These are phyloP conservation scores for Clanis bilineata DNA, from an alignment of 2,888 invertebrate species.

Conservation along the genomic window DNA sequence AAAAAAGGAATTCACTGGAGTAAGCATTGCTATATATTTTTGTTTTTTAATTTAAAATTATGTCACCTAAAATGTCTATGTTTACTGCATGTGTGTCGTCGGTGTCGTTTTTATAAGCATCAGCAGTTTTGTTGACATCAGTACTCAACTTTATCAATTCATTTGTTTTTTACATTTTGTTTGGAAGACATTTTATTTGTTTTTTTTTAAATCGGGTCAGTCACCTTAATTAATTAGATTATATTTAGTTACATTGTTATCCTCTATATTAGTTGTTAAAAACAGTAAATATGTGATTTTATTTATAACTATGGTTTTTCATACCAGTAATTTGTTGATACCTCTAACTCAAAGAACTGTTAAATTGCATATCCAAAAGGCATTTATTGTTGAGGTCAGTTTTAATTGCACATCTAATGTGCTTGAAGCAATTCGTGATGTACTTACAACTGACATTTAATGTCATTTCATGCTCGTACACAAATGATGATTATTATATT, in stretches of 20 bases:
- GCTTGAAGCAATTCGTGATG: background rate
- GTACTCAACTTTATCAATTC: background rate
- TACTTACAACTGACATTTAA: background rate
- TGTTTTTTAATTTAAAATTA: conserved; percentile 15
- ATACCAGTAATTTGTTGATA: no score
- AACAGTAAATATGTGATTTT: no score
- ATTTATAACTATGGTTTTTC: no score
- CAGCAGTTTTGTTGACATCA: conserved; percentile 36
- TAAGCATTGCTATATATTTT: conserved; percentile 26
- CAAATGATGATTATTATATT: no score
- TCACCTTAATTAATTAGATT: background rate
- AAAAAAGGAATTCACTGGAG: conserved; percentile 19
- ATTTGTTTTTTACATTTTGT: background rate
- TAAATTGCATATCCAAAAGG: background rate
- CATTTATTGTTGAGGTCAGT: background rate
- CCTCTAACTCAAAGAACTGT: no score
- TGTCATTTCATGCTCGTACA: no score
- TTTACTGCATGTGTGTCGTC: conserved; percentile 22
- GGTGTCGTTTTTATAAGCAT: conserved; percentile 26
- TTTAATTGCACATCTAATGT: background rate
- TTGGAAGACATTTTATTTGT: background rate
- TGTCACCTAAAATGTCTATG: conserved; percentile 14
- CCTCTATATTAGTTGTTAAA: no score
- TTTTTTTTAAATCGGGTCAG: background rate
- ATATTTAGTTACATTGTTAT: no score